phyloP scores from a whole-genome alignment of 1,140 invertebrate genomes.

The Episyrphus balteatus region DNA sequence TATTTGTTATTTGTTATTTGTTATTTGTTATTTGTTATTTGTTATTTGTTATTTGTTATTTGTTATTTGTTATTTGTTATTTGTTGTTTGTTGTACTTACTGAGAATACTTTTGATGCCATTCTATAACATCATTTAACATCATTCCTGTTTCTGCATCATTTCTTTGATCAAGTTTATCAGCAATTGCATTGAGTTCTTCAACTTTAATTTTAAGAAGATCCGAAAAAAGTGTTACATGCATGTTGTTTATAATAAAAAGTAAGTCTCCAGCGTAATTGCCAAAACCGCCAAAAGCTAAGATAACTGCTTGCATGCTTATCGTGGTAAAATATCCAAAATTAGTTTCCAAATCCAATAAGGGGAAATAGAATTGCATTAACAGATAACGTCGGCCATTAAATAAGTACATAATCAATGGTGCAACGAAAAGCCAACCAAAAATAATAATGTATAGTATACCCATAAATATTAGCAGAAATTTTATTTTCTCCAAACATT shows the following conservation, averaged over 20 bases:
- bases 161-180: background rate
- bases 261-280: slow-evolving; percentile 14
- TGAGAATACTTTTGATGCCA: slow-evolving; percentile 15
- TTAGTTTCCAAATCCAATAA: slow-evolving; percentile 9
- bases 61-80: no score
- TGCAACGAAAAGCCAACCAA: slow-evolving; percentile 4
- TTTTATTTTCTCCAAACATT: no score
- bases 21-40: no score
- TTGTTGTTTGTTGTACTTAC: no score
- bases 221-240: slow-evolving; percentile 12
- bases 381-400: background rate
- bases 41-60: no score
- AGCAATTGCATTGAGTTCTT: slow-evolving; percentile 4
- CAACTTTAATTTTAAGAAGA: slow-evolving; percentile 11
- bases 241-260: slow-evolving; percentile 9
- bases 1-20: no score
- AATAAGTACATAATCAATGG: background rate
- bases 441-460: no score
- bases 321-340: slow-evolving; percentile 8
- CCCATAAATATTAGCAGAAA: no score
- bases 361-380: slow-evolving; percentile 14
- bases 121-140: slow-evolving; percentile 9
- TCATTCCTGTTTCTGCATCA: no score
- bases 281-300: slow-evolving; percentile 9
- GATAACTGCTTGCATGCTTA: background rate